Evolutionary conservation across 1,140 invertebrate genomes (phyloP).

Genomic region (Solen grandis): DNA sequence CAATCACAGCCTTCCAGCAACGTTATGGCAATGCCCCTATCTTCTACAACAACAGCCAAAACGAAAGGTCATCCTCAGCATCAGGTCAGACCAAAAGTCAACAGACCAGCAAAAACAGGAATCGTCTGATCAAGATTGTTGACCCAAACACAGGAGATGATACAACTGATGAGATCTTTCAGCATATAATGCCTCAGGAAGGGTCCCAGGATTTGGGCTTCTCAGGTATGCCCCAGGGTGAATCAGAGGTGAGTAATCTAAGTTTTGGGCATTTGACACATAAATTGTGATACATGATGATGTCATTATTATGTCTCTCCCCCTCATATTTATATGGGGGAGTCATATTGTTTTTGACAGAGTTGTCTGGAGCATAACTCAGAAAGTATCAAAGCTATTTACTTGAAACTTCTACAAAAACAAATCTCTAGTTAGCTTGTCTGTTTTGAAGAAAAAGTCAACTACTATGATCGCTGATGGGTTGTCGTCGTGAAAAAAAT

Average conservation of each 20-base stretch:
- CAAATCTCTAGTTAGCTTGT: no score
- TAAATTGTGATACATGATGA: no score
- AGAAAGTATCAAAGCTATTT: no score
- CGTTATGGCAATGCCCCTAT: slow-evolving; percentile 42
- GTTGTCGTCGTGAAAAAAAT: no score
- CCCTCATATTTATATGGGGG: no score
- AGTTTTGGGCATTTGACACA: no score
- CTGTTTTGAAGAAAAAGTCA: no score
- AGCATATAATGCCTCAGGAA: slow-evolving; percentile 34
- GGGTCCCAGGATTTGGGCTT: slow-evolving; percentile 47
- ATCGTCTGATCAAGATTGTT: slow-evolving; percentile 62
- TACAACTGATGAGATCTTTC: slow-evolving; percentile 64
- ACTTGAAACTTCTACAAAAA: no score
- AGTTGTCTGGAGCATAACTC: no score
- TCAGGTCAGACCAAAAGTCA: slow-evolving; percentile 9
- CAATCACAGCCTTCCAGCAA: background rate
- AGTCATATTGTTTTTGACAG: no score
- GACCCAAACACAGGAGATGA: slow-evolving; percentile 70
- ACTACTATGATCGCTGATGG: no score
- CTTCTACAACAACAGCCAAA: slow-evolving; percentile 1
- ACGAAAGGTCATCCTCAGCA: slow-evolving; percentile 48
- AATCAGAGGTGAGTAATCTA: slow-evolving; percentile 36
- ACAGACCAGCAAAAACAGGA: slow-evolving; percentile 41
- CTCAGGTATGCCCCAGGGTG: slow-evolving; percentile 51
- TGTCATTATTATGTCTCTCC: no score